Conservation (phyloP, 2,797 vertebrate genomes). For the Myotis vivesi region DNA sequence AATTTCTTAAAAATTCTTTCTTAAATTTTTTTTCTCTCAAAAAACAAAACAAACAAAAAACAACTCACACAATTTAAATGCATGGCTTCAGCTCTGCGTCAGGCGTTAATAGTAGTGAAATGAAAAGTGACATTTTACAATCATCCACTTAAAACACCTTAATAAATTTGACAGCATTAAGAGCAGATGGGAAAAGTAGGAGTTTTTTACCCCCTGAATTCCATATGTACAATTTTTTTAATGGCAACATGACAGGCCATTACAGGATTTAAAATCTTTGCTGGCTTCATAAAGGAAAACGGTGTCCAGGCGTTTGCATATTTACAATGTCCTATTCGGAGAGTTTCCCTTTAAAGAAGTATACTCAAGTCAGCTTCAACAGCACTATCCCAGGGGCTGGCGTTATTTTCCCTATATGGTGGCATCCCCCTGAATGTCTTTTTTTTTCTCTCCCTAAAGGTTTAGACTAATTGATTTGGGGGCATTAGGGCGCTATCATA, state of each 20-base stretch:
- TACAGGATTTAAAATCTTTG: neutral
- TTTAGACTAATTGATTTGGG: constrained; percentile 29
- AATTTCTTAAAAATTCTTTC: neutral
- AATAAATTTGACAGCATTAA: constrained; percentile 63
- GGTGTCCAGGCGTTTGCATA: neutral
- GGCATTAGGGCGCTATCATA: neutral
- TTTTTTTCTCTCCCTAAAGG: neutral
- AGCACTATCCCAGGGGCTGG: neutral
- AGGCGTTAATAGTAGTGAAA: constrained; percentile 57
- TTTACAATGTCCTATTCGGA: constrained; percentile 3
- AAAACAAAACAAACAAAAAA: neutral
- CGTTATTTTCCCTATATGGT: neutral
- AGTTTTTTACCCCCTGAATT: neutral
- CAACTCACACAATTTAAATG: neutral
- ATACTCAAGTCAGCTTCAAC: neutral
- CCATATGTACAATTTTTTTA: constrained; percentile 22
- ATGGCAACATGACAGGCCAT: neutral
- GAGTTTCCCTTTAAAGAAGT: constrained; percentile 45
- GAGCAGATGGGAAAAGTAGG: constrained; percentile 54
- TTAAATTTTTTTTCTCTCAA: neutral
- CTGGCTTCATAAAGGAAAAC: constrained; percentile 27
- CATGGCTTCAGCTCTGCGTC: constrained; percentile 32
- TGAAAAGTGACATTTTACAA: constrained; percentile 68
- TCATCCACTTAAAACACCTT: constrained; percentile 60
- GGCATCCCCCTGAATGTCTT: neutral